Base-by-base conservation (phyloP, 1,140 invertebrate genomes). In the Drosophila albomicans region DNA sequence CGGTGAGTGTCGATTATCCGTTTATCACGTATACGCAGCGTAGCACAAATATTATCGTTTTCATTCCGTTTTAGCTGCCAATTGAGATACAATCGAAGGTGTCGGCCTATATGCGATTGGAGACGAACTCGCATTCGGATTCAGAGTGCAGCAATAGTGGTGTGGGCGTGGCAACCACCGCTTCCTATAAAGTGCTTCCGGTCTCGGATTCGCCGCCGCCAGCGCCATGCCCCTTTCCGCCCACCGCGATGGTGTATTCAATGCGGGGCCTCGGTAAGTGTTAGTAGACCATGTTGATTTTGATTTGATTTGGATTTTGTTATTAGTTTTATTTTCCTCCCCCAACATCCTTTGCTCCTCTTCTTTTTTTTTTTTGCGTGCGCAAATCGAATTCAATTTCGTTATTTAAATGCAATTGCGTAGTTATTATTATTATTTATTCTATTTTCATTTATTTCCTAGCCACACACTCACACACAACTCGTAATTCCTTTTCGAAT, bases 71-170 rank as follows among this genome's bases (percentile, higher is more conserved):
- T 20, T 15, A 99, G 98, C 94, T 99, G 87, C 97, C 98, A 51
- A 93, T 95, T 35, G 98, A 98, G 88, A 95, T 98, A 48, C 98
- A 99, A 93, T 95, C 97, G 25, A 96, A 98, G 93, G 97, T 98
- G 1, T 95, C 96, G 46, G 95, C 95, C 13, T 97, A 96, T 82
- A 95, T 97, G 68, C 94, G 95, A 84, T 93, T 94, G 49, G 95
- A 95, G 91, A 94, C 96, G 91, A 94, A 95, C 94, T 93, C 94
- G 78, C 93, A 94, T 91, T 91, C 93, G 78, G 74, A 93, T 67
- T 90, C 91, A 46, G 91, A 92, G 74, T 92, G 92, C 64, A 92
- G 92, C 49, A 89, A 85, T 49, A 92, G 91, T 59, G 89, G 91
- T 45, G 84, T 92, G 63, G 92, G 92, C 65, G 76, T 89, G 67